Evolutionary conservation across 2,888 invertebrate genomes (phyloP).

Genomic region (Anorthoa munda): DNA sequence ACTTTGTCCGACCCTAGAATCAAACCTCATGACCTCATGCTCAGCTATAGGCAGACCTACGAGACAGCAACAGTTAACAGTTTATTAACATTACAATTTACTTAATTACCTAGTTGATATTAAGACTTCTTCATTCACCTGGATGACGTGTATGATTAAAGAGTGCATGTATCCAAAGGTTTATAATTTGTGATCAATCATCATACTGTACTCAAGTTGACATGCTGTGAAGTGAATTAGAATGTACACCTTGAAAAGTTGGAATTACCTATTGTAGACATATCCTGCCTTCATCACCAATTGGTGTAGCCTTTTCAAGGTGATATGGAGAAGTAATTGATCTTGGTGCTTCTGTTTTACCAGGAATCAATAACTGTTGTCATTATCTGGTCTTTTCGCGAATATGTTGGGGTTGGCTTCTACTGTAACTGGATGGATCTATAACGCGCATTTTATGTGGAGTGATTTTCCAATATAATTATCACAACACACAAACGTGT

Average conservation of each 20-base stretch:
- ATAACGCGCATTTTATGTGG: no score
- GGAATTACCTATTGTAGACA: slow-evolving; percentile 30
- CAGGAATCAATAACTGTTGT: neutral
- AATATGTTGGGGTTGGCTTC: no score
- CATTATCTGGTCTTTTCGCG: no score
- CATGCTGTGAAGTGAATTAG: slow-evolving; percentile 34
- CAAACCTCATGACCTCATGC: no score
- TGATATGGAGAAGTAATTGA: neutral
- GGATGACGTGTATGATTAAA: slow-evolving; percentile 23
- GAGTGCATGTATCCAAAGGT: neutral
- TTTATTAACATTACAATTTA: neutral
- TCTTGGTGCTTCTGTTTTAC: neutral
- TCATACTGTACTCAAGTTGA: neutral
- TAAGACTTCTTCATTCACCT: neutral
- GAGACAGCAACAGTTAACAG: neutral
- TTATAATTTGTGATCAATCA: slow-evolving; percentile 33
- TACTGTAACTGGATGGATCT: no score
- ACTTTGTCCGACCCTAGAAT: no score
- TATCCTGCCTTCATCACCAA: slow-evolving; percentile 46
- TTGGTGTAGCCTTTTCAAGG: slow-evolving; percentile 29
- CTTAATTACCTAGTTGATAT: slow-evolving; percentile 13
- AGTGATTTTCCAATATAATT: no score
- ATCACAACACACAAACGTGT: no score
- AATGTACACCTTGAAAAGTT: slow-evolving; percentile 48
- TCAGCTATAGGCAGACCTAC: no score